These are phyloP conservation scores for Urosaurus nigricauda DNA, from an alignment of 2,797 vertebrate genomes.

Conservation along the genomic window DNA sequence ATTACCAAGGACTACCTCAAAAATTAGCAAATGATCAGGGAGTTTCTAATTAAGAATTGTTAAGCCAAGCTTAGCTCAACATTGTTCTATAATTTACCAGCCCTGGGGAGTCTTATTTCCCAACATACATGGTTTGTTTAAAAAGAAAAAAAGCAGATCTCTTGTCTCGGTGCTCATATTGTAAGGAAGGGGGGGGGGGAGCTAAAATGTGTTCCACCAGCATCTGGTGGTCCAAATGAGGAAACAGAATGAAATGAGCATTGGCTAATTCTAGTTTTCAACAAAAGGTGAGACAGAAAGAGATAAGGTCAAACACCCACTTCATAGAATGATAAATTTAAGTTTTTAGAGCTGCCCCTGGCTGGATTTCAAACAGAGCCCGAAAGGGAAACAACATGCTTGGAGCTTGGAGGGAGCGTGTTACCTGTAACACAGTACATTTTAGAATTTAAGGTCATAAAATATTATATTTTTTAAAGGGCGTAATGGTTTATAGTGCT, in stretches of 20 bases:
- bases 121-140: constrained; percentile 78
- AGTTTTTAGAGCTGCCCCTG: not conserved
- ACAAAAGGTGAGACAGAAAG: not conserved
- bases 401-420: too few relatives aligned
- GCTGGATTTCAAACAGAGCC: not conserved
- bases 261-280: not conserved
- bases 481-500: too few relatives aligned
- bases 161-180: constrained; percentile 80
- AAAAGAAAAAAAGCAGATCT: constrained; percentile 69
- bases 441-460: too few relatives aligned
- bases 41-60: constrained; percentile 88
- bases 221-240: not conserved
- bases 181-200: constrained; percentile 75
- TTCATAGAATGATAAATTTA: not conserved
- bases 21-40: constrained; percentile 83
- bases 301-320: not conserved
- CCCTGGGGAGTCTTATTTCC: constrained; percentile 85
- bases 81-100: constrained; percentile 79
- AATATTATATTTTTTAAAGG: too few relatives aligned
- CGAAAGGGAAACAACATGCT: not conserved
- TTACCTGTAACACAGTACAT: too few relatives aligned
- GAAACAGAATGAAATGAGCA: not conserved
- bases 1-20: constrained; percentile 86
- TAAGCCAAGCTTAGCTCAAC: constrained; percentile 86
- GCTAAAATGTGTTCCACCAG: constrained; percentile 33